Conservation (phyloP, 2,113 vertebrate genomes). For the Megalops atlanticus region DNA sequence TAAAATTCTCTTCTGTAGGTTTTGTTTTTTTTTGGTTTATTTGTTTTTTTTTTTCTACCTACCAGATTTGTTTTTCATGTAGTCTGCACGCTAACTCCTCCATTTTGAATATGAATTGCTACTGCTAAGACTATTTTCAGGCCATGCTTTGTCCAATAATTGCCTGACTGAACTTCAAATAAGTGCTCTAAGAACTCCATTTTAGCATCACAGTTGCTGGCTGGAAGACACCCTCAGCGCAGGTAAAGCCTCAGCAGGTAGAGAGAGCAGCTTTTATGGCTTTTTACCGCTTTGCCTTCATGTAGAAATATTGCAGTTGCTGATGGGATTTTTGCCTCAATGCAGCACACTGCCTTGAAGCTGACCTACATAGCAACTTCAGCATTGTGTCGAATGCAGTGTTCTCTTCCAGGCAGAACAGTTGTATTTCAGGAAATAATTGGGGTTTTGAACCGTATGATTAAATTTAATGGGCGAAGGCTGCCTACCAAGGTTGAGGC, state of each 20-base stretch:
- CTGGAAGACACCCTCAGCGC: not conserved
- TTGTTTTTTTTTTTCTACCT: no score
- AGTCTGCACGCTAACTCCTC: no score
- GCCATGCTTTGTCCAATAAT: no score
- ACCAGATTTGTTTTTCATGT: no score
- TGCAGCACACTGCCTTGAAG: constrained; percentile 21
- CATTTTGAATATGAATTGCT: no score
- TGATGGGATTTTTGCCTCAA: constrained; percentile 34
- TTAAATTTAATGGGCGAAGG: constrained; percentile 66
- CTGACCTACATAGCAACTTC: constrained; percentile 42
- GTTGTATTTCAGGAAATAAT: constrained; percentile 66
- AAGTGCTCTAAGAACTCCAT: no score
- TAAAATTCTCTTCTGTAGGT: no score
- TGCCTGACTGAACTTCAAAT: no score
- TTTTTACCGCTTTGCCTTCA: constrained; percentile 20
- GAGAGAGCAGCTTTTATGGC: not conserved
- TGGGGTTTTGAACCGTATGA: constrained; percentile 71
- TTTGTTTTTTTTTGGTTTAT: no score
- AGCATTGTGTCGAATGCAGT: not conserved
- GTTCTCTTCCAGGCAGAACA: constrained; percentile 53
- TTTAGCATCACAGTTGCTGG: not conserved
- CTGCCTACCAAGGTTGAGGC: constrained; percentile 44
- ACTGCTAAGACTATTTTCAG: no score
- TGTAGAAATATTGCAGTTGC: constrained; percentile 33
- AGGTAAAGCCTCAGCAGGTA: not conserved